These are phyloP conservation scores for Tethya wilhelma DNA, from an alignment of 37 sponge, comb jelly and placozoan genomes.

Conservation along the genomic window DNA sequence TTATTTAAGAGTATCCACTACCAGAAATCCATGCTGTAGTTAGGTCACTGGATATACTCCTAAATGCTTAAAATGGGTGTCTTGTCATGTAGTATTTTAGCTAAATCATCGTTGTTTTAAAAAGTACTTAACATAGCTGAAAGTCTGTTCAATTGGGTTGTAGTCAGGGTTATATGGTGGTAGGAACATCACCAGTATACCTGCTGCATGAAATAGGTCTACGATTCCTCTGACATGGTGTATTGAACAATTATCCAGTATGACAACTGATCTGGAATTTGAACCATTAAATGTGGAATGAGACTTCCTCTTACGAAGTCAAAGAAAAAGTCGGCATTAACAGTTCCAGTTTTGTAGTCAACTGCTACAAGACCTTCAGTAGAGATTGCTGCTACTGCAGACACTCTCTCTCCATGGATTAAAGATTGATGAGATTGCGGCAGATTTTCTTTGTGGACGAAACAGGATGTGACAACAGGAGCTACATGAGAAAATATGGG, in stretches of 20 bases:
- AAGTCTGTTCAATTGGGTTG: too few species aligned
- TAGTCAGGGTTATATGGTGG: not conserved
- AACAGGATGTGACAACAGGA: conserved; percentile 1
- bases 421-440: not conserved
- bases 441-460: too few species aligned
- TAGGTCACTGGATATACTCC: too few species aligned
- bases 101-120: too few species aligned
- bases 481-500: conserved; percentile 18
- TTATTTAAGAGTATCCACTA: too few species aligned
- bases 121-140: too few species aligned
- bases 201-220: not conserved
- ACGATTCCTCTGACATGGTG: not conserved
- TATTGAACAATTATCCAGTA: not conserved
- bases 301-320: conserved; percentile 11
- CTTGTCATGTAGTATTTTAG: too few species aligned
- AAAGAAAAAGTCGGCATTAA: conserved; percentile 10
- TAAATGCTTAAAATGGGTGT: too few species aligned
- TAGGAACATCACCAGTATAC: not conserved
- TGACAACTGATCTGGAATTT: not conserved
- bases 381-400: conserved; percentile 13
- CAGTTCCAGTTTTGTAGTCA: conserved; percentile 6
- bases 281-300: conserved; percentile 1
- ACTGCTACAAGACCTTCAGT: not conserved
- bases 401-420: conserved; percentile 2
- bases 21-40: too few species aligned